phyloP scores from a whole-genome alignment of 37 sponge, comb jelly and placozoan genomes.

The Hexactinellida sp. region DNA sequence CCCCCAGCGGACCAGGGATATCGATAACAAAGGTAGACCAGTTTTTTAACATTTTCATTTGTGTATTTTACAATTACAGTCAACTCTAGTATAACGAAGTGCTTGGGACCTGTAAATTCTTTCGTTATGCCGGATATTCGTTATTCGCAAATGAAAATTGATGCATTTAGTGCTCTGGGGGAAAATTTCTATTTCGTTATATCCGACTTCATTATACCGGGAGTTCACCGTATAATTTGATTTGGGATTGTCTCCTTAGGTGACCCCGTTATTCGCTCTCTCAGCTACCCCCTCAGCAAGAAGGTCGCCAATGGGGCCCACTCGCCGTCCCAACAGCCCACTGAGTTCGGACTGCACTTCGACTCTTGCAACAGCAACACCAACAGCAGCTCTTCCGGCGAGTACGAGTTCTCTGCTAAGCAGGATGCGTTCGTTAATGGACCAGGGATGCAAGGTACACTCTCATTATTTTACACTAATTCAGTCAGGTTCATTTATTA shows the following conservation, averaged over 20 bases:
- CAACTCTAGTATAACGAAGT: no score
- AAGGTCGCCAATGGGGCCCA: neutral
- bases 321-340: neutral
- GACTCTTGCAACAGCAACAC: neutral
- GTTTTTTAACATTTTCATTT: neutral
- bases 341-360: neutral
- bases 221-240: no score
- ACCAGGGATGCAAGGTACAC: slow-evolving; percentile 51
- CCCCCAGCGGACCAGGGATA: neutral
- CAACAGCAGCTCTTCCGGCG: slow-evolving; percentile 8
- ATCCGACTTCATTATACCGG: no score
- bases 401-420: neutral
- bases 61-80: no score
- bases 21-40: neutral
- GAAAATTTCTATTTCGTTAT: no score
- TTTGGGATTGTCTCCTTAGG: no score
- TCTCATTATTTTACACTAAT: neutral
- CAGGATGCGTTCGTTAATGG: neutral
- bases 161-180: no score
- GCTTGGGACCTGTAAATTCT: no score
- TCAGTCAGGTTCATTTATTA: neutral
- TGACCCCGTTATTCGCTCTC: neutral
- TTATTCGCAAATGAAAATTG: no score
- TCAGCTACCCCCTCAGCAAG: slow-evolving; percentile 9
- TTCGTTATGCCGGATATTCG: no score